Conservation (phyloP, 2,797 vertebrate genomes). For the Brachyalestes nurse region DNA sequence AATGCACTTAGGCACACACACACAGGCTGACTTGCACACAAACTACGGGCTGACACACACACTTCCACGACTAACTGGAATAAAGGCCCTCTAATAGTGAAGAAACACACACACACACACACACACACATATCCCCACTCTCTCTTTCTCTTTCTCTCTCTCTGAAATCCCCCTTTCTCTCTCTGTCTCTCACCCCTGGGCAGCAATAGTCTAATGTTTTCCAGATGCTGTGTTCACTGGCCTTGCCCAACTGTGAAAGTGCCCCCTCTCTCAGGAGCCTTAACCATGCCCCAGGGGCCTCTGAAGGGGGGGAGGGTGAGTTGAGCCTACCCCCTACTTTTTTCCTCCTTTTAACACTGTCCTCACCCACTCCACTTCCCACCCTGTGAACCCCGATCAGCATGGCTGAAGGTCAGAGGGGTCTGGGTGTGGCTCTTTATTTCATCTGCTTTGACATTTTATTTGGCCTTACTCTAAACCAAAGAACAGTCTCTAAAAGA, state of each 20-base stretch:
- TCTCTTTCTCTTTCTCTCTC: constrained; percentile 55
- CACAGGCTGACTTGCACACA: constrained; percentile 3
- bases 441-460: constrained; percentile 27
- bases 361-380: constrained; percentile 63
- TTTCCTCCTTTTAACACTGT: constrained; percentile 70
- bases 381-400: constrained; percentile 59
- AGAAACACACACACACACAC: constrained; percentile 6
- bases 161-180: constrained; percentile 32
- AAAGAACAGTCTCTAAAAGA: constrained; percentile 4
- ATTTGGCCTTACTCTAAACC: not conserved
- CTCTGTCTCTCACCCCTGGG: constrained; percentile 67
- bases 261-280: constrained; percentile 65
- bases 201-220: constrained; percentile 75
- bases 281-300: constrained; percentile 73
- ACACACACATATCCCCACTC: not conserved
- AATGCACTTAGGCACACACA: constrained; percentile 28
- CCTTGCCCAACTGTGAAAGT: constrained; percentile 69
- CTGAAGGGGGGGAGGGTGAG: constrained; percentile 32
- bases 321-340: constrained; percentile 53
- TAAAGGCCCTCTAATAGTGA: constrained; percentile 1
- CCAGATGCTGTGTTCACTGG: constrained; percentile 75
- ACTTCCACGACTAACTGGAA: constrained; percentile 3
- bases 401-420: constrained; percentile 62
- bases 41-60: not conserved
- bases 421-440: constrained; percentile 1